Evolutionary conservation across 35 echinoderm and acorn worm species (phyloP).

Genomic region (Heliocidaris tuberculata): DNA sequence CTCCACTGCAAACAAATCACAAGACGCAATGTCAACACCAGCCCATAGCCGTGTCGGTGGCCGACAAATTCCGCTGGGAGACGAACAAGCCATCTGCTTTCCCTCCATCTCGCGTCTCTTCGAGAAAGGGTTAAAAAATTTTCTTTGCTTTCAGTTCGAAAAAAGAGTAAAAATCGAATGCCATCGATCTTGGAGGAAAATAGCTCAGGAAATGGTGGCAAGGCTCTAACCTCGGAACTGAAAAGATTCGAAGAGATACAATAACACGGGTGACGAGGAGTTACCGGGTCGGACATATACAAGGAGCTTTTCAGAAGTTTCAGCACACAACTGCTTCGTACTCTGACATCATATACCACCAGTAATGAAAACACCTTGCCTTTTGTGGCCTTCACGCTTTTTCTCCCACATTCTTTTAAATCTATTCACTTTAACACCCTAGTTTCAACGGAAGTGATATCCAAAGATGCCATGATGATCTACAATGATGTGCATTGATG

Average conservation of each 20-base stretch:
- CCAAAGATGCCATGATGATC: not conserved
- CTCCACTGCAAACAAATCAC: not conserved
- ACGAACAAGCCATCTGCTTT: not conserved
- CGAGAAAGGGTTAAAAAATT: not conserved
- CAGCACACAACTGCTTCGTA: not conserved
- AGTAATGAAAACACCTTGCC: not conserved
- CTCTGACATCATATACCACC: not conserved
- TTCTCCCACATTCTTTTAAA: not conserved
- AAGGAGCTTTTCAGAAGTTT: not conserved
- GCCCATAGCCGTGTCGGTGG: not conserved
- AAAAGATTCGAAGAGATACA: conserved; percentile 12
- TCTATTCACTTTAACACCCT: not conserved
- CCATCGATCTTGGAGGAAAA: not conserved
- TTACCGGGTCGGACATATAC: not conserved
- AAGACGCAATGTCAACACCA: not conserved
- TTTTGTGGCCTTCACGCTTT: not conserved
- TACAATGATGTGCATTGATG: no score
- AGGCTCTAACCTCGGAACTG: not conserved
- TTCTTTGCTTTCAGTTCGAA: not conserved
- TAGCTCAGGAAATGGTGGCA: not conserved
- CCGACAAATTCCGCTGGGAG: not conserved
- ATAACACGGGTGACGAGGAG: not conserved
- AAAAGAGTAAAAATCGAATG: not conserved
- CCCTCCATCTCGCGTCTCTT: not conserved
- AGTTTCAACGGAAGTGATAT: not conserved